phyloP scores from a whole-genome alignment of 1,140 invertebrate genomes.

The Diprion similis region DNA sequence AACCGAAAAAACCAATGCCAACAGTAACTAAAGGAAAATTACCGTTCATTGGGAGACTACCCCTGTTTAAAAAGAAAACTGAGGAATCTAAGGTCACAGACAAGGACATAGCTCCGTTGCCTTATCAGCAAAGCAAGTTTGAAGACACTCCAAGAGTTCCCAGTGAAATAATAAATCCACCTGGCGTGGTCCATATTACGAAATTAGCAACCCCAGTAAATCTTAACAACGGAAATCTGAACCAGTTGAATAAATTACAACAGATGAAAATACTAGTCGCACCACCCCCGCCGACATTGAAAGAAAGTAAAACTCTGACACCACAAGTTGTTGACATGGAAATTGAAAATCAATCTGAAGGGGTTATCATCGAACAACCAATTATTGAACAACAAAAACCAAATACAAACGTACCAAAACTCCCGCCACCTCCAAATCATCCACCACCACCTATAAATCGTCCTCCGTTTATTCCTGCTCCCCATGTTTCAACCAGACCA shows the following conservation, averaged over 20 bases:
- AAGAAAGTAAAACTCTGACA: slow-evolving; percentile 38
- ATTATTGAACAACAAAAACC: slow-evolving; percentile 36
- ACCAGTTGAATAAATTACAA: slow-evolving; percentile 20
- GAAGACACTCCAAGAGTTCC: slow-evolving; percentile 57
- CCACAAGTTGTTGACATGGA: slow-evolving; percentile 60
- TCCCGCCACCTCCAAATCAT: slow-evolving; percentile 35
- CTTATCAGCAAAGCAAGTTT: slow-evolving; percentile 56
- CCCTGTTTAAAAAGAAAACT: slow-evolving; percentile 70
- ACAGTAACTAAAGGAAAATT: slow-evolving; percentile 62
- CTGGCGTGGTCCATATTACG: slow-evolving; percentile 65
- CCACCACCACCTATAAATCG: slow-evolving; percentile 41
- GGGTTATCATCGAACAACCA: slow-evolving; percentile 51
- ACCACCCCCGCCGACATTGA: slow-evolving; percentile 50
- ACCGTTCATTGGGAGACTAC: slow-evolving; percentile 74
- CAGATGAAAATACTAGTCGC: slow-evolving; percentile 56
- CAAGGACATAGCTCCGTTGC: slow-evolving; percentile 53
- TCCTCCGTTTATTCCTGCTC: slow-evolving; percentile 41
- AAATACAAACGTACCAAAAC: slow-evolving; percentile 26
- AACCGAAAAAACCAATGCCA: slow-evolving; percentile 41
- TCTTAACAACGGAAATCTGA: slow-evolving; percentile 31
- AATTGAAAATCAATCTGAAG: slow-evolving; percentile 59
- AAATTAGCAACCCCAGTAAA: slow-evolving; percentile 59
- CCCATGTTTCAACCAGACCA: slow-evolving; percentile 19
- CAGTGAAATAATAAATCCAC: slow-evolving; percentile 59
- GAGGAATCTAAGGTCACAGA: slow-evolving; percentile 57